Conservation (phyloP, 2,113 vertebrate species). For the Dipodomys stephensi region DNA sequence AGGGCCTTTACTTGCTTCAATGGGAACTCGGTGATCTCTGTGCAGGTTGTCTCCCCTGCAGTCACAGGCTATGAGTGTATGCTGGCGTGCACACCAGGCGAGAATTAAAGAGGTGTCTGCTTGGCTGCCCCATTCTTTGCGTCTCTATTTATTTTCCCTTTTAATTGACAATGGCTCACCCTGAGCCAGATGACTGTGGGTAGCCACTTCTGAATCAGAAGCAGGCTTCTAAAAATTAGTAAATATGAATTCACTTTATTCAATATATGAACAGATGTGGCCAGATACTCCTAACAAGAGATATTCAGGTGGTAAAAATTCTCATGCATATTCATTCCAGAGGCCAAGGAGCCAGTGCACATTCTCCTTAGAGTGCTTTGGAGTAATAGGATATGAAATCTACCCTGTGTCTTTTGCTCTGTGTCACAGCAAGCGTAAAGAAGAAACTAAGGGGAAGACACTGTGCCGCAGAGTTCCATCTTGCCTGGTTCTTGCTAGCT, state of each 20-base stretch:
- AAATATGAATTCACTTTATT: not conserved
- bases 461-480: not conserved
- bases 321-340: fast-evolving
- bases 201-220: not conserved
- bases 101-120: not conserved
- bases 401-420: not conserved
- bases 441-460: not conserved
- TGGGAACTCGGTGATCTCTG: not conserved
- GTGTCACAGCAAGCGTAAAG: not conserved
- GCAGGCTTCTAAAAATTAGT: not conserved
- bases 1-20: not conserved
- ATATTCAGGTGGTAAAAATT: too few relatives aligned
- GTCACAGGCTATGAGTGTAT: not conserved
- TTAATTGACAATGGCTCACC: fast-evolving
- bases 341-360: not conserved
- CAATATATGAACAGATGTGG: not conserved
- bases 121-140: not conserved
- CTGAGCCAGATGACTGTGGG: not conserved
- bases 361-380: not conserved
- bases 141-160: too few relatives aligned
- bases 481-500: not conserved
- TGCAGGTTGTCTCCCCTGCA: not conserved
- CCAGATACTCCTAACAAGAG: too few relatives aligned
- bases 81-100: fast-evolving
- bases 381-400: not conserved